Conservation (phyloP, 2,888 invertebrate species). For the Acronicta leporina region DNA sequence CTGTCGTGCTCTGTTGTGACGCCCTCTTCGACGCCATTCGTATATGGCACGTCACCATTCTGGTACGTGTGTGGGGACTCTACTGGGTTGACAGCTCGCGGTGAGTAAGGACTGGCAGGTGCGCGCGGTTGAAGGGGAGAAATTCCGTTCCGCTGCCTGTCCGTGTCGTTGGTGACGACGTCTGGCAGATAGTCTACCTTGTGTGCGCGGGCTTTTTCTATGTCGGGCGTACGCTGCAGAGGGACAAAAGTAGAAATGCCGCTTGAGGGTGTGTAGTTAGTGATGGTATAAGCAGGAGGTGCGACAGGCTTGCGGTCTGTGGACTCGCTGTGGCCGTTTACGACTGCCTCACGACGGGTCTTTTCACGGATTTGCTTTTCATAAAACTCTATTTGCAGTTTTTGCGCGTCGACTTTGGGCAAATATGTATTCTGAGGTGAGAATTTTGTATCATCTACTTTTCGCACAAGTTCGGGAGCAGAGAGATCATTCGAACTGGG, state of each 20-base stretch:
- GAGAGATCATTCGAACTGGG: constrained; percentile 80
- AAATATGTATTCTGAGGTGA: constrained; percentile 37
- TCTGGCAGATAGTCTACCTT: constrained; percentile 85
- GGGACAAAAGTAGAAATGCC: constrained; percentile 83
- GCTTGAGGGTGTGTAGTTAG: constrained; percentile 83
- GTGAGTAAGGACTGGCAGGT: constrained; percentile 59
- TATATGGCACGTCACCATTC: constrained; percentile 63
- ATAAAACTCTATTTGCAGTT: constrained; percentile 85
- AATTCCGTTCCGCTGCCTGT: constrained; percentile 58
- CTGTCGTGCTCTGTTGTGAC: constrained; percentile 90
- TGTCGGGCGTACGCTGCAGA: constrained; percentile 85
- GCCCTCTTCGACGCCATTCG: constrained; percentile 69
- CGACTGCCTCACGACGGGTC: constrained; percentile 65
- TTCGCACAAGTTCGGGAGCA: constrained; percentile 81
- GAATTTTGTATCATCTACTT: constrained; percentile 61
- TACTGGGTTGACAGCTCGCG: constrained; percentile 43
- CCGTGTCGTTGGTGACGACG: constrained; percentile 81
- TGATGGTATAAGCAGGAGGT: constrained; percentile 80
- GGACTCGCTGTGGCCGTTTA: constrained; percentile 62
- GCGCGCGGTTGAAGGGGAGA: constrained; percentile 53
- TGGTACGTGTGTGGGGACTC: constrained; percentile 58
- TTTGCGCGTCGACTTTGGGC: constrained; percentile 78
- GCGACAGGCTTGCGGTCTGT: constrained; percentile 63
- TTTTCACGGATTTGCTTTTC: constrained; percentile 84
- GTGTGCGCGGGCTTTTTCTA: constrained; percentile 84